These are phyloP conservation scores for Baronia brevicornis DNA, from an alignment of 2,888 invertebrate genomes.

Conservation along the genomic window DNA sequence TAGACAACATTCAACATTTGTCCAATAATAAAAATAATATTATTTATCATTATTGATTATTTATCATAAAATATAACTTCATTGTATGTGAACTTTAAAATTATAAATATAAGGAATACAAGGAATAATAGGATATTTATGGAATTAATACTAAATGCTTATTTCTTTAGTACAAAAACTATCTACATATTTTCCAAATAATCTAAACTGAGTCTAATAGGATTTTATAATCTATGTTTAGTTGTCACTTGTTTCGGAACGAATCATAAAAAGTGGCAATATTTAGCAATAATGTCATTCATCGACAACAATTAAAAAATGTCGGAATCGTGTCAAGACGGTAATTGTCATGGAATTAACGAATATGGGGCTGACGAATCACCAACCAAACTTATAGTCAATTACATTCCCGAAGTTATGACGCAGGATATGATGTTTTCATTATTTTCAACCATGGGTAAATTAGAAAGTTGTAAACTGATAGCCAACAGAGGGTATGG, in stretches of 20 bases:
- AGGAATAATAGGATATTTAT: too few species aligned
- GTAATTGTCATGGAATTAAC: conserved; percentile 75
- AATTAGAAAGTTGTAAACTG: conserved; percentile 75
- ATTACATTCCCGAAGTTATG: conserved; percentile 76
- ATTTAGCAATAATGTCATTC: conserved; percentile 66
- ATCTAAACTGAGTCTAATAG: too few species aligned
- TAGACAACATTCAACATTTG: too few species aligned
- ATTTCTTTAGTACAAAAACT: too few species aligned
- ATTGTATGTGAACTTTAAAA: too few species aligned
- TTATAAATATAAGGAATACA: too few species aligned
- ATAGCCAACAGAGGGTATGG: conserved; percentile 75
- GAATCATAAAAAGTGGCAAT: conserved; percentile 40
- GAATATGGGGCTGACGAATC: conserved; percentile 73
- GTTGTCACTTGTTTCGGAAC: conserved; percentile 39
- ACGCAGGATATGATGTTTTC: conserved; percentile 76
- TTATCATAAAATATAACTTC: conserved; percentile 4
- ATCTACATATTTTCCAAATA: too few species aligned
- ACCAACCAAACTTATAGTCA: conserved; percentile 75
- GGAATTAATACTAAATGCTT: too few species aligned
- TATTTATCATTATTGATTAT: conserved; percentile 13
- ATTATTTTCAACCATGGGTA: conserved; percentile 73
- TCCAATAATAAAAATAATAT: conserved; percentile 8
- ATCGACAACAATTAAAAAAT: conserved; percentile 77
- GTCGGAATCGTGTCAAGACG: conserved; percentile 77
- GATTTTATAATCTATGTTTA: too few species aligned